phyloP scores from a whole-genome alignment of 2,113 vertebrate genomes.

The Heterocephalus glaber region DNA sequence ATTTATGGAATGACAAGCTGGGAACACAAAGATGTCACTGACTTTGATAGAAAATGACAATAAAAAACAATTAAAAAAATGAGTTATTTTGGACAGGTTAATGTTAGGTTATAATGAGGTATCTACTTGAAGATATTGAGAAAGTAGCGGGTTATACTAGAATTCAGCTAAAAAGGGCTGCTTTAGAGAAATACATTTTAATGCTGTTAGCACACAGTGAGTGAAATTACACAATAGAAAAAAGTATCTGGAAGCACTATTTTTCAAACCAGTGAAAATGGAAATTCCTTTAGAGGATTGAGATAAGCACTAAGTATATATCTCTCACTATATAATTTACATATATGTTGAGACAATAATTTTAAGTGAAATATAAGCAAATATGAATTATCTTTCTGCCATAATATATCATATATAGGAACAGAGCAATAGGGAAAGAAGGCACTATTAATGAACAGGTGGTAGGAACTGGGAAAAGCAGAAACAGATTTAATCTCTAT shows the following conservation, averaged over 20 bases:
- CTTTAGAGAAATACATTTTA: constrained; percentile 25
- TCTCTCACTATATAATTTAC: neutral
- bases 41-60: neutral
- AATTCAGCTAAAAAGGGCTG: neutral
- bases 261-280: constrained; percentile 22
- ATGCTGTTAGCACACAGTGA: neutral
- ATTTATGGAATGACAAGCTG: neutral
- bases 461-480: neutral
- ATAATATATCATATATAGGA: neutral
- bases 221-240: neutral
- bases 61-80: neutral
- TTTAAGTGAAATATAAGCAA: neutral
- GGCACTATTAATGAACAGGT: neutral
- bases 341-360: neutral
- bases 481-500: neutral
- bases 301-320: neutral
- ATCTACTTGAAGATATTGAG: neutral
- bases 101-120: neutral
- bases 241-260: neutral
- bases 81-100: neutral
- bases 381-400: neutral
- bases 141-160: neutral
- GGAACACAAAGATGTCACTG: neutral
- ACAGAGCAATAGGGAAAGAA: neutral
- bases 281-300: neutral